phyloP scores from a whole-genome alignment of 2,888 invertebrate species.

The Scelioninae gen. 1 region DNA sequence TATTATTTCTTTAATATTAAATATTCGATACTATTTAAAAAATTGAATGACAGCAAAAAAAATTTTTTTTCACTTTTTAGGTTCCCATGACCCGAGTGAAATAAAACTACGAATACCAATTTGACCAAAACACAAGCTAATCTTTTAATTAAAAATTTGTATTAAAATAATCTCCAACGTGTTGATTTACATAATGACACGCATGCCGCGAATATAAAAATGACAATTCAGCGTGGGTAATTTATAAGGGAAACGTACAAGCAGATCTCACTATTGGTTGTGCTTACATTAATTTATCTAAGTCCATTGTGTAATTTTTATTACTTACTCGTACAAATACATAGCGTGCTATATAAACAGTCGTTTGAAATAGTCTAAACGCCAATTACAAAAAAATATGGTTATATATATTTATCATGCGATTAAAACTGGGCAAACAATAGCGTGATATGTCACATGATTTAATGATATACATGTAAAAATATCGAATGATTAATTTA shows the following conservation, averaged over 20 bases:
- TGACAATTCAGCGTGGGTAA: conserved; percentile 4
- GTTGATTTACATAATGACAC: conserved; percentile 34
- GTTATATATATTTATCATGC: conserved; percentile 12
- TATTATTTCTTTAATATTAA: neutral
- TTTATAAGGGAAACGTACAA: neutral
- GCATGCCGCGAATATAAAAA: conserved; percentile 8
- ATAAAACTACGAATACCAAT: conserved; percentile 5
- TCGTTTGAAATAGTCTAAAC: neutral
- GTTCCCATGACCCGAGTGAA: conserved; percentile 29
- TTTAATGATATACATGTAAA: neutral
- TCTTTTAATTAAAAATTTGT: conserved; percentile 20
- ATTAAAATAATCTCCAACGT: conserved; percentile 24
- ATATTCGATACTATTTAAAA: no score
- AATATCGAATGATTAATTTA: no score
- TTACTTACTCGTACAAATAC: neutral
- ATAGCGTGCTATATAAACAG: neutral
- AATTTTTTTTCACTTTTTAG: neutral
- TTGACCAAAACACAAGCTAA: neutral
- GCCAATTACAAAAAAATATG: conserved; percentile 13
- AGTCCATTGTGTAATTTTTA: conserved; percentile 7
- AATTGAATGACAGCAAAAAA: no score
- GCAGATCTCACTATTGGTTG: neutral
- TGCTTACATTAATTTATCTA: neutral
- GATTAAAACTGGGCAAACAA: conserved; percentile 11
- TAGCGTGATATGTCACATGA: neutral